Evolutionary conservation across 92 coral and sea anemone species (phyloP), one percentile per base, ranked within the genome.

Genomic region (Desmophyllum pertusum): DNA sequence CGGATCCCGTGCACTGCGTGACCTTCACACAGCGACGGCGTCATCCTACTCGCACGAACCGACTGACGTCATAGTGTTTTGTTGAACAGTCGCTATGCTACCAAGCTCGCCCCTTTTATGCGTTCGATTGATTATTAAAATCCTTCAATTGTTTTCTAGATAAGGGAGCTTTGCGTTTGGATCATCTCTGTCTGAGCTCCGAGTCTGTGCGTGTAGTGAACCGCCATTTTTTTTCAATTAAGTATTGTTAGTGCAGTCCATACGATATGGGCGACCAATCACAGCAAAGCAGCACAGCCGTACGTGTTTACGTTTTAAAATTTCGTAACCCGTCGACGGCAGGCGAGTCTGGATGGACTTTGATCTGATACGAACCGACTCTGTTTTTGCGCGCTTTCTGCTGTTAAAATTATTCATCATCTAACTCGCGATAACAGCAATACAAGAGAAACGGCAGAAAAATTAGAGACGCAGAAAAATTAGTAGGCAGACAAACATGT

Each of bases 21-120:
- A 82, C 86, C 59, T 82, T 67, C 75, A 30, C 85, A 48, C 81
- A 78, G 75, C 81, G 80, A 55, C 89, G 87, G 66, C 88, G 91
- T 27, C n/a, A 87, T 79, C 85, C 78, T 87, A 70, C 86, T 81
- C 86, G 85, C 90, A 90, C 91, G 84, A 89, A 67, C 86, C 78
- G 50, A 59, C 84, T 91, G 92, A 85, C 88, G 92, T 91, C 80
- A 78, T 81, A 64, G 48, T 41, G 74, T 51, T 68, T 57, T 21
- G 45, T 6, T 37, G n/a, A 80, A 51, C 68, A 70, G 50, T 67
- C 25, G 33, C 31, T 80, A 62, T 39, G 76, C 39, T 13, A 50
- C 74, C 50, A 68, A 37, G 35, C 40, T 25, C 35, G 14, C 65
- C 46, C 66, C 31, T 66, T 25, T 69, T 36, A 57, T 46, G 40